Percentiles rank a stretch among this genome's conserved stretches.
Conservation (phyloP, 2,113 vertebrate genomes). For the Lutjanus erythropterus region DNA sequence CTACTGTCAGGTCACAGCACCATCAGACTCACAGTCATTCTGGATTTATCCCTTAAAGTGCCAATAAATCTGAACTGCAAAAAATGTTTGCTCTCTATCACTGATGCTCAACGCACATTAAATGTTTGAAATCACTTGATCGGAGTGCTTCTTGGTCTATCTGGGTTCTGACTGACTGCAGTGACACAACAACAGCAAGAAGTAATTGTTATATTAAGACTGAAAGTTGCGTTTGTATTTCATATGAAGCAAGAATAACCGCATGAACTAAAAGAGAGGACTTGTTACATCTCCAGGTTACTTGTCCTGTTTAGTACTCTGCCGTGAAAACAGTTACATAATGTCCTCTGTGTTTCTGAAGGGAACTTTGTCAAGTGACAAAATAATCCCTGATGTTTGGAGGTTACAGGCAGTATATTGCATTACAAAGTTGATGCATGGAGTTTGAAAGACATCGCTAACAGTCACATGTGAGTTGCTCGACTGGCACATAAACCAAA, state of each 20-base stretch:
- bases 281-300: no score
- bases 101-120: constrained; percentile 17
- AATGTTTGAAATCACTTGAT: not conserved
- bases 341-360: not conserved
- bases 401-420: no score
- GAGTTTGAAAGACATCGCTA: no score
- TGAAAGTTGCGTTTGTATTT: not conserved
- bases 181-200: not conserved
- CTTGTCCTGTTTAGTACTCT: no score
- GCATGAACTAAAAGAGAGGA: not conserved
- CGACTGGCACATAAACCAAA: no score
- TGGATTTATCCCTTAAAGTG: constrained; percentile 66
- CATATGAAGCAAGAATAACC: not conserved
- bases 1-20: constrained; percentile 24
- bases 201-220: not conserved
- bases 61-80: constrained; percentile 72
- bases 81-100: constrained; percentile 30
- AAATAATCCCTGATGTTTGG: no score
- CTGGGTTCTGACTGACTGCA: not conserved
- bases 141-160: not conserved
- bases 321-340: not conserved
- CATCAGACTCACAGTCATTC: constrained; percentile 4
- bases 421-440: no score
- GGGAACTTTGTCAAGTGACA: no score
- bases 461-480: no score